These are phyloP conservation scores for Sesia apiformis DNA, from an alignment of 2,888 invertebrate genomes.

Conservation along the genomic window DNA sequence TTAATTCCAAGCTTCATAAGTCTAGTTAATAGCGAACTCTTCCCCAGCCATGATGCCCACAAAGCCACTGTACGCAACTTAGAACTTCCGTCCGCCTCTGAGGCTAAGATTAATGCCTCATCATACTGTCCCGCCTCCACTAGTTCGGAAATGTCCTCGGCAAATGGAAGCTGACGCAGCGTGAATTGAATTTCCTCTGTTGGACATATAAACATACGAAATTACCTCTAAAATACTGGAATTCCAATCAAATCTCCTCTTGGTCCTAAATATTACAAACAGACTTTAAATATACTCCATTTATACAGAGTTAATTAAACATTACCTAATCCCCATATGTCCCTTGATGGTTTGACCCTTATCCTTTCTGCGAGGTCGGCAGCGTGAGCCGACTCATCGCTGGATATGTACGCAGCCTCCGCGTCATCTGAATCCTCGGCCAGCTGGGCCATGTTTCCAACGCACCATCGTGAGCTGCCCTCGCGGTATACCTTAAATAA, in stretches of 20 bases:
- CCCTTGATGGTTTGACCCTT: slow-evolving; percentile 56
- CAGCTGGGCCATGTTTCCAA: slow-evolving; percentile 44
- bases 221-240: neutral
- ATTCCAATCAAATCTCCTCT: too few relatives aligned
- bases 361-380: slow-evolving; percentile 59
- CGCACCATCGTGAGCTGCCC: slow-evolving; percentile 54
- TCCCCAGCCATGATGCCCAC: slow-evolving; percentile 77
- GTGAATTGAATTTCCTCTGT: slow-evolving; percentile 55
- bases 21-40: slow-evolving; percentile 64
- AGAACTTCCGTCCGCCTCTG: slow-evolving; percentile 30
- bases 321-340: slow-evolving; percentile 65
- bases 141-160: slow-evolving; percentile 52
- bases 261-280: too few relatives aligned
- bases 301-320: neutral
- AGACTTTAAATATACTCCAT: too few relatives aligned
- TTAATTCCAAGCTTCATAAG: slow-evolving; percentile 74
- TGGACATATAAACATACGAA: too few relatives aligned
- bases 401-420: slow-evolving; percentile 66
- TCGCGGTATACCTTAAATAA: slow-evolving; percentile 39
- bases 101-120: slow-evolving; percentile 44
- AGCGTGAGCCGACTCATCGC: slow-evolving; percentile 69
- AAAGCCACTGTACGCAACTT: slow-evolving; percentile 71
- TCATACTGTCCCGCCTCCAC: slow-evolving; percentile 59
- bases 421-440: slow-evolving; percentile 55
- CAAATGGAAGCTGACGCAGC: slow-evolving; percentile 53